Percentiles rank a stretch among this genome's conserved stretches.
These are phyloP conservation scores for Drosophila arawakana DNA, from an alignment of 1,140 invertebrate species.

Conservation along the genomic window DNA sequence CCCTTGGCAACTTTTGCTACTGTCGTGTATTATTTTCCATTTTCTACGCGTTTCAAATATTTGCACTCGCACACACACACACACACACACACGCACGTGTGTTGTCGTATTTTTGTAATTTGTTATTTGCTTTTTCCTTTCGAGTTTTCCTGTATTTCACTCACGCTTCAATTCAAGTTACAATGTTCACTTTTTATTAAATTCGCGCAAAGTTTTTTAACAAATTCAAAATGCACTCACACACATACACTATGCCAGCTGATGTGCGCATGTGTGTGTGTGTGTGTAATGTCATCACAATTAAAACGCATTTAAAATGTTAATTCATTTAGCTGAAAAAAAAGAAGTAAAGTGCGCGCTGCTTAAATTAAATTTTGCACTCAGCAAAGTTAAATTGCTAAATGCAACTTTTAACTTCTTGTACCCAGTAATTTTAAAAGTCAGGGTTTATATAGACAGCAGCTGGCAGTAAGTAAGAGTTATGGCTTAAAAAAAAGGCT, in stretches of 20 bases:
- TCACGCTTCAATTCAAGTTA: slow-evolving; percentile 16
- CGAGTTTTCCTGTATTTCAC: slow-evolving; percentile 4
- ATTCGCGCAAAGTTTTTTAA: slow-evolving; percentile 11
- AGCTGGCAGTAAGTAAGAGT: background rate
- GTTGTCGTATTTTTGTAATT: background rate
- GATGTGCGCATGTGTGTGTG: background rate
- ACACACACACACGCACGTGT: background rate
- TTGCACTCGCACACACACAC: background rate
- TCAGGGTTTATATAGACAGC: background rate
- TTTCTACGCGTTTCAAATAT: slow-evolving; percentile 27
- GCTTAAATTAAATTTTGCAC: slow-evolving; percentile 48
- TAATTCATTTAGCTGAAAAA: slow-evolving; percentile 41
- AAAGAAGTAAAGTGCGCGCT: slow-evolving; percentile 7
- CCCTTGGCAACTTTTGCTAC: slow-evolving; percentile 1
- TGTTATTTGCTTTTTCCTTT: slow-evolving; percentile 26
- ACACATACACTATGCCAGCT: background rate
- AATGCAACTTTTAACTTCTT: slow-evolving; percentile 34
- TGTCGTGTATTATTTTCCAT: slow-evolving; percentile 31
- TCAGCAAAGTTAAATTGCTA: slow-evolving; percentile 42
- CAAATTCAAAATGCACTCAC: background rate
- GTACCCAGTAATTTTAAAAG: background rate
- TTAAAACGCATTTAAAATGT: slow-evolving; percentile 52
- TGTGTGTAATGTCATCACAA: slow-evolving; percentile 29
- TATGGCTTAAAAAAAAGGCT: no score
- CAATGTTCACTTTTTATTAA: slow-evolving; percentile 24